Base-by-base conservation (phyloP, 1,140 invertebrate species). In the Aphaenogaster rudis region DNA sequence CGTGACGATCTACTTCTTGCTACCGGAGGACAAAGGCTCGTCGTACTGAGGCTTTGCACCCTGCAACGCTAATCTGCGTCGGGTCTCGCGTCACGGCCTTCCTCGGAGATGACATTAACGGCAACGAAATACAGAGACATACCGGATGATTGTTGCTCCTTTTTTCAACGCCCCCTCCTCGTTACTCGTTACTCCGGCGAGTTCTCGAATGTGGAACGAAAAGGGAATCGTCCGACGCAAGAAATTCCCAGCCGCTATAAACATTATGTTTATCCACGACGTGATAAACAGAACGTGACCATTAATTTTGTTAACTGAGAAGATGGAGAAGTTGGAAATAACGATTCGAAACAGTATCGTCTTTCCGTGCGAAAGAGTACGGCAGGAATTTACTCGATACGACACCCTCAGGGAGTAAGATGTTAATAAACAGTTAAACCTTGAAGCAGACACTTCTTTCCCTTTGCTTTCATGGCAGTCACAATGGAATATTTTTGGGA, bases 1-100 rank as follows among this genome's bases (percentile, higher is more conserved):
- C 79, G 97, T 99, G 0, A 97, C 96, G 88, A 98, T 99, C 93
- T 98, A 98, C 95, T 99, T 99, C 95, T 95, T 98, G 66, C 96
- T 98, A 92, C 96, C 97, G 86, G 98, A 99, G 96, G 97, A 98
- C 92, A 98, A 98, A 95, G 97, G 97, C 76, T 97, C 98, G 6
- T 88, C 93, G 36, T 96, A 97, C 95, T 98, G 93, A 96, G 57
- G 17, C 17, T 28, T 45, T n/a, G 36, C 61, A 11, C 39, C 36
- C 39, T 50, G 4, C 59, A 21, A 28, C 69, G 54, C 28, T 67
- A 86, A 52, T 86, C n/a, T 45, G 8, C 66, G 59, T 52, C 39
- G 63, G 2, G 33, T 48, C 48, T n/a, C 13, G 15, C 61, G 33
- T 80, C 61, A 36, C 13, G 33, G 48, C 7, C 48, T 50, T 52